These are phyloP conservation scores for Eulemur rufifrons DNA, from an alignment of 2,113 vertebrate species.

Conservation along the genomic window DNA sequence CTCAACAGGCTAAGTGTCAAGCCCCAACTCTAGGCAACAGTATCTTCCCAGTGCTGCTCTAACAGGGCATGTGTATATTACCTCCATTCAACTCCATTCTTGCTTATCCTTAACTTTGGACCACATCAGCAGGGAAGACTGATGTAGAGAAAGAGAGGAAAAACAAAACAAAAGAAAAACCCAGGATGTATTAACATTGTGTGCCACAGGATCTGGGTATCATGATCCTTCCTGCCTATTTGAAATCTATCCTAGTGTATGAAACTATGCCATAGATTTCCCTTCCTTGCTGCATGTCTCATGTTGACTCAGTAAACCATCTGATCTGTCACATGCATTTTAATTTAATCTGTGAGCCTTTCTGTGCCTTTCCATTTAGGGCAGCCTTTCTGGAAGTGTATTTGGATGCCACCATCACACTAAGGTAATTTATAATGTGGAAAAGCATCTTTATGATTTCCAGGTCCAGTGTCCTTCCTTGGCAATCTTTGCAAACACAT, in stretches of 20 bases:
- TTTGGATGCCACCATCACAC: background rate
- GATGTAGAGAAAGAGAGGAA: background rate
- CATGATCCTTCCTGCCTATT: background rate
- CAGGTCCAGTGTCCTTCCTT: background rate
- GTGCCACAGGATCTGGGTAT: background rate
- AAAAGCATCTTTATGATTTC: background rate
- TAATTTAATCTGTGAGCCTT: background rate
- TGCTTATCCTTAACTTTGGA: background rate
- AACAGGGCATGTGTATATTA: background rate
- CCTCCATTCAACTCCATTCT: background rate
- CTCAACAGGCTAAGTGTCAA: background rate
- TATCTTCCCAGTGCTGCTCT: background rate
- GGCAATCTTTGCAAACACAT: background rate
- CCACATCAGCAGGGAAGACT: background rate
- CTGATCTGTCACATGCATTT: background rate
- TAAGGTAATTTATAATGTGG: background rate
- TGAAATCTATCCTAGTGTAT: background rate
- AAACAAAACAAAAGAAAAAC: too few species aligned
- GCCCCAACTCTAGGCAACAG: background rate
- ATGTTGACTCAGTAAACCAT: background rate
- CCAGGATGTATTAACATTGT: background rate
- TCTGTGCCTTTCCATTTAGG: background rate
- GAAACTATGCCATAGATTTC: background rate
- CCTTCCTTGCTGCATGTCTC: background rate
- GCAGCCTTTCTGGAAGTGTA: background rate